Base-by-base conservation (phyloP, 2,113 vertebrate genomes). In the Chauna torquata region DNA sequence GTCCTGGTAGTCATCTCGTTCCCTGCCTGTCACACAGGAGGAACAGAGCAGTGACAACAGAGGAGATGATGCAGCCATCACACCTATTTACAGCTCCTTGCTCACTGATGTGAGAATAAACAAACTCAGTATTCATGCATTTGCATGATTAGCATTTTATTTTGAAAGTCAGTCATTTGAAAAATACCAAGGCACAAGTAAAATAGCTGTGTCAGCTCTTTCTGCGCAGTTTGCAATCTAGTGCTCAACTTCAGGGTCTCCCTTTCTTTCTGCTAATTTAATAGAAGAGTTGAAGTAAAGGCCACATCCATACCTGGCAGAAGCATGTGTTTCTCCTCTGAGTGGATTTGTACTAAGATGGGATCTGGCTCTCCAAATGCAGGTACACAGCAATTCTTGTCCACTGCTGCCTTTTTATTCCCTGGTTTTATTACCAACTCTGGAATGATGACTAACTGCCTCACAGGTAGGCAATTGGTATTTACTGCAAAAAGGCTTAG, bases 1-100 rank as follows among this genome's bases (percentile, higher is more conserved):
- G 79, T 86, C 82, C 76, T 68, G 42, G 72, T 71, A 82, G 80
- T 52, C 86, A 75, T 92, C 47, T 66, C 10, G 0, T 71, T 88
- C 68, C 14, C 65, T 7, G 54, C 50, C n/a, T 93, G 69, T 91
- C 91, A 94, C 57, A 8, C 64, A 92, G 81, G 84, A 93, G 59
- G 58, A 91, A 86, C 36, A 30, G 91, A 88, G 70, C 27, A 6
- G 54, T 93, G 88, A 89, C 95, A 89, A 72, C 40, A 61, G 83
- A 91, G 74, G 82, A 78, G 88, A 71, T 72, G 61, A 92, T 94
- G 88, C 92, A 94, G 68, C 92, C 94, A 92, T 91, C 92, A 69
- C 88, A 81, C 86, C 70, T 91, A 42, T 96, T 95, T 95, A 94
- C 91, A 82, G 77, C 78, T 92, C 68, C 61, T 76, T 32, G 30